These are phyloP conservation scores for Acropora yongei DNA, from an alignment of 64 coral and sea anemone genomes.

Conservation along the genomic window DNA sequence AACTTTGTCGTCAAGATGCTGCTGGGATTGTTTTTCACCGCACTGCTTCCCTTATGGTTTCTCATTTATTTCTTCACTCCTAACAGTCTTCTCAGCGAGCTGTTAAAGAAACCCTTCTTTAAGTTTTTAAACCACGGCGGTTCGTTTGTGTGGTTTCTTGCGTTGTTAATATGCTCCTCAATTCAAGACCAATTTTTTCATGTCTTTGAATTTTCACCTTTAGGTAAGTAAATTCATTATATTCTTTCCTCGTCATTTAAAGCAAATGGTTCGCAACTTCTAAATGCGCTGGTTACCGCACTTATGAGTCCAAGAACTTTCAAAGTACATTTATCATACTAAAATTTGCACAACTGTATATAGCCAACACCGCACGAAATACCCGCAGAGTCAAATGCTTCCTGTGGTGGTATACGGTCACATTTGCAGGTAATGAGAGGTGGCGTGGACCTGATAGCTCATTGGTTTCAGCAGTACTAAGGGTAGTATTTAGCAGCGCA, in stretches of 20 bases:
- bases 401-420: too few species aligned
- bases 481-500: too few species aligned
- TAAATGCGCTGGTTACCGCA: too few species aligned
- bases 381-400: too few species aligned
- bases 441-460: too few species aligned
- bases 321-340: too few species aligned
- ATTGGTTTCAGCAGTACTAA: too few species aligned
- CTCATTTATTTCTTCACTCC: constrained; percentile 64
- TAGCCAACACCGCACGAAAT: too few species aligned
- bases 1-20: constrained; percentile 31
- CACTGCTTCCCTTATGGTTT: constrained; percentile 60
- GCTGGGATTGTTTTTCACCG: constrained; percentile 23
- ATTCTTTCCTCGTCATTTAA: neutral
- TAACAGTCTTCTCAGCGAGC: constrained; percentile 20
- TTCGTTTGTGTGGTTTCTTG: constrained; percentile 78
- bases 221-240: constrained; percentile 63
- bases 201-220: constrained; percentile 57
- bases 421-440: too few species aligned
- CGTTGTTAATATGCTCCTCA: constrained; percentile 67
- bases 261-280: neutral
- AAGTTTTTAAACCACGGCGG: constrained; percentile 80
- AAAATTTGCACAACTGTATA: too few species aligned
- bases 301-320: too few species aligned
- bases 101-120: constrained; percentile 67
- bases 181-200: constrained; percentile 78